These are phyloP conservation scores for Polypterus senegalus DNA, from an alignment of 2,113 vertebrate species.

Conservation along the genomic window DNA sequence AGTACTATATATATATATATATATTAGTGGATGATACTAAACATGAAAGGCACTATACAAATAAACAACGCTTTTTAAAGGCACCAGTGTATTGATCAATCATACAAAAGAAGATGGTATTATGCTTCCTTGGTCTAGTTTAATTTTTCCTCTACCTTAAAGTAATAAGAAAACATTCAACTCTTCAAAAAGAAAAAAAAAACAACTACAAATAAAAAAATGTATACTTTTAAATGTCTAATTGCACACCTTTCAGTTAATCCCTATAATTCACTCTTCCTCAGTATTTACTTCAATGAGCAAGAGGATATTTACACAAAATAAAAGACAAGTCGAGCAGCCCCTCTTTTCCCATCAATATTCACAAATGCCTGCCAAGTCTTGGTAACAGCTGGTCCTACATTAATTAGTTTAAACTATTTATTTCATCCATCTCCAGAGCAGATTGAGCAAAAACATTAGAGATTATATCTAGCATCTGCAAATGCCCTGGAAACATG, in stretches of 20 bases:
- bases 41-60: too few relatives aligned
- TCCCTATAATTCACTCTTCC: slow-evolving; percentile 66
- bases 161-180: too few relatives aligned
- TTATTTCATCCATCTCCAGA: slow-evolving; percentile 99
- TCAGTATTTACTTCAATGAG: slow-evolving; percentile 67
- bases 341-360: slow-evolving; percentile 93
- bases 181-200: too few relatives aligned
- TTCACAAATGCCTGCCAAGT: slow-evolving; percentile 97
- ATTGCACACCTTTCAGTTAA: slow-evolving; percentile 21
- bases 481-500: slow-evolving; percentile 98
- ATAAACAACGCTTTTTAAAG: too few relatives aligned
- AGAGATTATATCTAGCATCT: slow-evolving; percentile 99
- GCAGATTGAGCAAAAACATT: slow-evolving; percentile 99
- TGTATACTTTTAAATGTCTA: slow-evolving; percentile 13
- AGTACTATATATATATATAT: too few relatives aligned
- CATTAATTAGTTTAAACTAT: slow-evolving; percentile 99
- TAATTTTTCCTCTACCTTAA: too few relatives aligned
- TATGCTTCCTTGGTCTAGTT: too few relatives aligned
- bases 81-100: too few relatives aligned
- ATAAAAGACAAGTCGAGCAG: slow-evolving; percentile 83
- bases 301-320: slow-evolving; percentile 71
- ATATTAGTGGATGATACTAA: too few relatives aligned
- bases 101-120: too few relatives aligned
- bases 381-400: slow-evolving; percentile 99
- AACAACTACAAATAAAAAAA: too few relatives aligned